Percentiles rank a stretch among this genome's conserved stretches.
Conservation (phyloP, 2,797 vertebrate species). For the Acipenser ruthenus region DNA sequence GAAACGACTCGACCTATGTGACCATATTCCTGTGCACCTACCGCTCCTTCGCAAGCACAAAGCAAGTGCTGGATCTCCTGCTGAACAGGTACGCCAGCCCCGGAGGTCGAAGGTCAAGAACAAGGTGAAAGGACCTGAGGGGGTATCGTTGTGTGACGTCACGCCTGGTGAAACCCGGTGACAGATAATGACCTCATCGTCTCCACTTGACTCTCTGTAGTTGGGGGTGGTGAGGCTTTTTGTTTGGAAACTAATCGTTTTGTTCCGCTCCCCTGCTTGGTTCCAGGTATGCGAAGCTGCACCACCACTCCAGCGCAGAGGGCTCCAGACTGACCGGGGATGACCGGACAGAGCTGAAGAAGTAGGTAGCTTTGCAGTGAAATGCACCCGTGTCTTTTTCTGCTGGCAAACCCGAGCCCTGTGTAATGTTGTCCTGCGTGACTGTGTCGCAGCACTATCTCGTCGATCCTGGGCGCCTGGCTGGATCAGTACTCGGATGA, state of each 20-base stretch:
- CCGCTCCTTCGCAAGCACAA: conserved; percentile 85
- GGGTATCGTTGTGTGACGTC: background rate
- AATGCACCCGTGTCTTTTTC: background rate
- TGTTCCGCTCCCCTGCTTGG: conserved; percentile 1
- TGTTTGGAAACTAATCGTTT: background rate
- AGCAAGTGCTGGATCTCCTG: conserved; percentile 91
- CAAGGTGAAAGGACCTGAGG: background rate
- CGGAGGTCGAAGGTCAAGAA: background rate
- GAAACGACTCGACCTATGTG: conserved; percentile 93
- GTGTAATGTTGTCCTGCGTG: conserved; percentile 1
- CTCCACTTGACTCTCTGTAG: background rate
- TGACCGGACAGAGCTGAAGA: conserved; percentile 75
- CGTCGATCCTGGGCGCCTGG: conserved; percentile 90
- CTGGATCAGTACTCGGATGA: conserved; percentile 93
- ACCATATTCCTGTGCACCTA: conserved; percentile 98
- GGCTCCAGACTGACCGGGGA: conserved; percentile 65
- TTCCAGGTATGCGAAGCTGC: conserved; percentile 76
- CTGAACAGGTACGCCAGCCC: conserved; percentile 74
- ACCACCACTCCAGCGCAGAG: conserved; percentile 59
- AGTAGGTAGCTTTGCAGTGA: conserved; percentile 56
- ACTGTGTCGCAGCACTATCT: conserved; percentile 68
- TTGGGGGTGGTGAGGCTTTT: too few species aligned
- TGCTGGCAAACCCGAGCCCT: background rate
- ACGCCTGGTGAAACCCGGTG: background rate
- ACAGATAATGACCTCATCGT: background rate